Evolutionary conservation across 1,140 invertebrate genomes (phyloP), one percentile per base, ranked within the genome.

Genomic region (Caenorhabditis briggsae): DNA sequence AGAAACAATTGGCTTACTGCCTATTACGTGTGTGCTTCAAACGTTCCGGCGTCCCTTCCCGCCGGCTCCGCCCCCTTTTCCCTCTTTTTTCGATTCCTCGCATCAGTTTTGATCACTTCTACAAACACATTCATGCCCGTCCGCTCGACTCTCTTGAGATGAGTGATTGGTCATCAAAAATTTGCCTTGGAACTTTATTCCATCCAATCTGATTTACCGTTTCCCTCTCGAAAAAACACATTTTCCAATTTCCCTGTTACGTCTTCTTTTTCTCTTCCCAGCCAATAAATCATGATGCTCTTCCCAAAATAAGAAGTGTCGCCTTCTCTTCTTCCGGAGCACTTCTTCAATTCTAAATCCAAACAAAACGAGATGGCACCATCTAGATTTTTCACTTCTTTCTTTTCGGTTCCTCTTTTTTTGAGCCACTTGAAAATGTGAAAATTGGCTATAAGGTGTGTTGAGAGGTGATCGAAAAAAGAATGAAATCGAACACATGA

Each of bases 81-180:
- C 11, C 25, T 23, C 46, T 53, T 53, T 70, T 78, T 78, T 78
- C 46, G 14, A 78, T 53, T 14, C 43, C 20, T 78, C 70, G 70
- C 70, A 78, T 78, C 70, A 50, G 50, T 78, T 78, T 78, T 78
- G 43, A 78, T 78, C 70, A 78, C 70, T 78, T 78, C 9, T 78
- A 78, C 70, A 78, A 78, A 78, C 70, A 78, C 70, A 78, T 78
- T 78, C 43, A 78, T 78, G 70, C n/a, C 70, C 70, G 70, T 50
- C 43, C 46, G n/a, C 70, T 48, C n/a, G 46, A 78, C 70, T 78
- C 33, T 33, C 70, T 78, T 78, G 70, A 78, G 46, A 78, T 78
- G 8, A 53, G 46, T 78, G 43, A 78, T 48, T 78, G 70, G 70
- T 78, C 70, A 78, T 78, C 53, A 46, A 78, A 41, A 78, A 23